These are phyloP conservation scores for Beroe ovata DNA, from an alignment of 37 sponge, comb jelly and placozoan species.

Conservation along the genomic window DNA sequence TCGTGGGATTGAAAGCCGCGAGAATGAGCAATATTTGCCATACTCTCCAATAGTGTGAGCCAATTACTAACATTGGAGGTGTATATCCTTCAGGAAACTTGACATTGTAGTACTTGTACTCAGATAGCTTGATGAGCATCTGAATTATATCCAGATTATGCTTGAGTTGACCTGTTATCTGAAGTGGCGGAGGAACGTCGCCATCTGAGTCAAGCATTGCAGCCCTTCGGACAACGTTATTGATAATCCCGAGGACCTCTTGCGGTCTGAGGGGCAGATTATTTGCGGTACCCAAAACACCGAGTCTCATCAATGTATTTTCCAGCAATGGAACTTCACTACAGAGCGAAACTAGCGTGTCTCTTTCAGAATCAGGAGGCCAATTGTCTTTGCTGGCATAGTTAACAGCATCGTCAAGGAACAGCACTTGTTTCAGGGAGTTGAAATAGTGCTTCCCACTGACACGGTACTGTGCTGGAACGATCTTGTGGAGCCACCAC, in stretches of 20 bases:
- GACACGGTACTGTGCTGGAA: constrained; percentile 53
- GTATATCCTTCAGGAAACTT: constrained; percentile 81
- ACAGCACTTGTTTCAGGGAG: constrained; percentile 78
- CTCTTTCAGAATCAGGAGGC: constrained; percentile 84
- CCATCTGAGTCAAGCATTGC: constrained; percentile 81
- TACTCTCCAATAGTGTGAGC: constrained; percentile 89
- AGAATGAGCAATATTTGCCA: constrained; percentile 71
- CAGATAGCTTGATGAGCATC: constrained; percentile 35
- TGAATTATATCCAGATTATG: constrained; percentile 60
- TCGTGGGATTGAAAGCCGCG: constrained; percentile 85
- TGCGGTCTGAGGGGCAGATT: constrained; percentile 85
- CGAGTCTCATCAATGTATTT: constrained; percentile 86
- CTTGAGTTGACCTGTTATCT: constrained; percentile 2
- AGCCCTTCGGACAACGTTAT: constrained; percentile 85
- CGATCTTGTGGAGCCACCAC: constrained; percentile 66
- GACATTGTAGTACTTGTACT: constrained; percentile 67
- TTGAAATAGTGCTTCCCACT: constrained; percentile 40
- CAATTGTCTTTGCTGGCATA: constrained; percentile 85
- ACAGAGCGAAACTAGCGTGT: constrained; percentile 77
- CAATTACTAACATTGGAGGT: constrained; percentile 80
- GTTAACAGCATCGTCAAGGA: constrained; percentile 78
- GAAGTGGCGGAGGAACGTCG: constrained; percentile 58
- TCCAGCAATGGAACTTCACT: constrained; percentile 77
- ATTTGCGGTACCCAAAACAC: constrained; percentile 78
- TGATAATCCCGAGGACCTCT: constrained; percentile 86